Evolutionary conservation across 2,888 invertebrate genomes (phyloP).

Genomic region (Elegia similella): DNA sequence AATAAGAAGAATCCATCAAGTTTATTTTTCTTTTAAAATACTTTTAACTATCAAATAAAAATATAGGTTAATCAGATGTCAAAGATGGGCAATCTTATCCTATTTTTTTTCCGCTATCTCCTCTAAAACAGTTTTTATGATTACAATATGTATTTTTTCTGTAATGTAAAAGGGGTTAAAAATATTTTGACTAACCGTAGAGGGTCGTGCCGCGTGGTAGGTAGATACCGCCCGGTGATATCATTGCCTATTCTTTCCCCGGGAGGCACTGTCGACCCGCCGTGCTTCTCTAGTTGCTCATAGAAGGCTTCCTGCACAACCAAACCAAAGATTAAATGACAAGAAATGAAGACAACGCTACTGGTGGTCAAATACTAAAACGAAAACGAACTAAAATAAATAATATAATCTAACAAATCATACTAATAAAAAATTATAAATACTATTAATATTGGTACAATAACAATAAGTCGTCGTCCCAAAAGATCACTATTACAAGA

Average conservation of each 20-base stretch:
- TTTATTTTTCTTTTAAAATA: no score
- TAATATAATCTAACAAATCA: background rate
- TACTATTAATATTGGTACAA: no score
- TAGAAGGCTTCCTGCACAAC: conserved; percentile 92
- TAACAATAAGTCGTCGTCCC: no score
- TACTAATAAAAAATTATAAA: background rate
- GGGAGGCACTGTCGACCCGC: conserved; percentile 80
- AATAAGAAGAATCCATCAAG: no score
- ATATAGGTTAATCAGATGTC: no score
- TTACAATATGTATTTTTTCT: background rate
- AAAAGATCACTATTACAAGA: no score
- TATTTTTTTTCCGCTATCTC: no score
- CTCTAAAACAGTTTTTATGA: no score
- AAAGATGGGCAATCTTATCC: no score
- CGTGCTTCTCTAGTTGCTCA: conserved; percentile 93
- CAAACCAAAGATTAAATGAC: conserved; percentile 14
- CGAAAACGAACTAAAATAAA: conserved; percentile 6
- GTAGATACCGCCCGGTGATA: conserved; percentile 54
- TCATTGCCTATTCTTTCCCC: conserved; percentile 69
- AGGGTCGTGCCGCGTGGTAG: conserved; percentile 62
- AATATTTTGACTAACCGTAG: conserved; percentile 41
- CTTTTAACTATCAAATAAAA: no score
- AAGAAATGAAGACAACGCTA: background rate
- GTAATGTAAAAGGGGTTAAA: background rate
- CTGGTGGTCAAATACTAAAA: conserved; percentile 9